Evolutionary conservation across 2,888 invertebrate species (phyloP).

Genomic region (Drosophila monieri): DNA sequence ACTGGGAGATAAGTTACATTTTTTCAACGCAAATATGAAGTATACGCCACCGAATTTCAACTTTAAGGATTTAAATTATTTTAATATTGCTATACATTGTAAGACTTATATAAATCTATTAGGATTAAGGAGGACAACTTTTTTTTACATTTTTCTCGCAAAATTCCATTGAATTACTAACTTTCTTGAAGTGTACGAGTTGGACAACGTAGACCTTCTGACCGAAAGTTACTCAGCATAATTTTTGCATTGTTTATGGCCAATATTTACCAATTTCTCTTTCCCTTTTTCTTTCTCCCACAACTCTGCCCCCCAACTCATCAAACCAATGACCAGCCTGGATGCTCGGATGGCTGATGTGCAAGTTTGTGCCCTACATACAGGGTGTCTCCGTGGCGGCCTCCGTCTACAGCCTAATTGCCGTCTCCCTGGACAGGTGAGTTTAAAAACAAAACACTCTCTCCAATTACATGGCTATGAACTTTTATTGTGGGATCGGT

Average conservation of each 20-base stretch:
- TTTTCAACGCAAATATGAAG: not conserved
- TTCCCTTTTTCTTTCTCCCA: conserved; percentile 1
- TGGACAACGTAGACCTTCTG: conserved; percentile 48
- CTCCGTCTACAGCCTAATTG: conserved; percentile 97
- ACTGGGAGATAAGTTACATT: not conserved
- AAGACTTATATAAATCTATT: too few species aligned
- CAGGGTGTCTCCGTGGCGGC: conserved; percentile 98
- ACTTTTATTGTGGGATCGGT: conserved; percentile 64
- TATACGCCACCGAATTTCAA: not conserved
- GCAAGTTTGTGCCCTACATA: conserved; percentile 97
- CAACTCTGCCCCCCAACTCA: not conserved
- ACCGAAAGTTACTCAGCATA: conserved; percentile 71
- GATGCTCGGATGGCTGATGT: conserved; percentile 97
- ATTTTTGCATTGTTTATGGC: conserved; percentile 62
- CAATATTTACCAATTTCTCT: conserved; percentile 39
- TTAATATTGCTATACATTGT: too few species aligned
- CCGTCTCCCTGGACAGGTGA: conserved; percentile 96
- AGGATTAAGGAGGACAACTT: too few species aligned
- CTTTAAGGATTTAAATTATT: too few species aligned
- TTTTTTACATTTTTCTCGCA: too few species aligned
- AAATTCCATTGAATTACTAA: not conserved
- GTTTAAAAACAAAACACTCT: conserved; percentile 71
- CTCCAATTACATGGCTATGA: conserved; percentile 55
- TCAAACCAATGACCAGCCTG: conserved; percentile 88
- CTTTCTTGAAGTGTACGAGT: conserved; percentile 5